Evolutionary conservation across 2,888 invertebrate genomes (phyloP).

Genomic region (Drosophila picticornis): DNA sequence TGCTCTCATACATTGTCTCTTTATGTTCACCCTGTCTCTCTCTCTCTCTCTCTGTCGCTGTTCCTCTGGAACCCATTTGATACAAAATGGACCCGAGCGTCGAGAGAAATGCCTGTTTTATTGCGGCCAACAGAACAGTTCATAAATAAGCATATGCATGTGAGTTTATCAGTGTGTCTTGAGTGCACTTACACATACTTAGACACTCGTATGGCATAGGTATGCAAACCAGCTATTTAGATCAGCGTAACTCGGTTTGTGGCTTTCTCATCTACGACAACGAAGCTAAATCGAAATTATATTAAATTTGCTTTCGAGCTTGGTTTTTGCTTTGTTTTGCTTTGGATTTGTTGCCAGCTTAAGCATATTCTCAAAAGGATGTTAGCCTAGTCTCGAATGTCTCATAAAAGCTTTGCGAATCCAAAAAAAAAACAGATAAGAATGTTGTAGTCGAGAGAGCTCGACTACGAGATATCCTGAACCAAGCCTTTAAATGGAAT

Average conservation of each 20-base stretch:
- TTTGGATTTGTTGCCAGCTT: constrained; percentile 3
- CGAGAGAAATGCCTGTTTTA: constrained; percentile 65
- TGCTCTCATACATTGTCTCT: constrained; percentile 64
- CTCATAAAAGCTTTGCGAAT: constrained; percentile 28
- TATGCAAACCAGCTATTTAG: constrained; percentile 59
- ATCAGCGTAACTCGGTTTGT: constrained; percentile 60
- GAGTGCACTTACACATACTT: constrained; percentile 4
- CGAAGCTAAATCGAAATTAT: constrained; percentile 36
- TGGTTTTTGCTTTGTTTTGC: constrained; percentile 26
- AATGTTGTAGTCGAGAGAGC: not conserved
- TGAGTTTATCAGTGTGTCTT: constrained; percentile 17
- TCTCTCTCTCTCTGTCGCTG: not conserved
- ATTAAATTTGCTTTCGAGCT: constrained; percentile 47
- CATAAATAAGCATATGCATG: constrained; percentile 68
- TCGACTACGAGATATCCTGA: not conserved
- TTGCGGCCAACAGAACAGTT: constrained; percentile 73
- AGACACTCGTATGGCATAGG: constrained; percentile 11
- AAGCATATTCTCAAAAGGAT: constrained; percentile 15
- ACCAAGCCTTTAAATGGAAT: not conserved
- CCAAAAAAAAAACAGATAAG: constrained; percentile 2
- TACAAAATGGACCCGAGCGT: constrained; percentile 39
- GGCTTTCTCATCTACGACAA: constrained; percentile 27
- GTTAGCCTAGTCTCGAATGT: constrained; percentile 22
- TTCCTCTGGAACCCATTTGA: constrained; percentile 31
- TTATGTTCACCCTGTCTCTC: not conserved